Evolutionary conservation across 2,113 vertebrate genomes (phyloP), one percentile per base, ranked within the genome.

Genomic region (Bucco capensis): DNA sequence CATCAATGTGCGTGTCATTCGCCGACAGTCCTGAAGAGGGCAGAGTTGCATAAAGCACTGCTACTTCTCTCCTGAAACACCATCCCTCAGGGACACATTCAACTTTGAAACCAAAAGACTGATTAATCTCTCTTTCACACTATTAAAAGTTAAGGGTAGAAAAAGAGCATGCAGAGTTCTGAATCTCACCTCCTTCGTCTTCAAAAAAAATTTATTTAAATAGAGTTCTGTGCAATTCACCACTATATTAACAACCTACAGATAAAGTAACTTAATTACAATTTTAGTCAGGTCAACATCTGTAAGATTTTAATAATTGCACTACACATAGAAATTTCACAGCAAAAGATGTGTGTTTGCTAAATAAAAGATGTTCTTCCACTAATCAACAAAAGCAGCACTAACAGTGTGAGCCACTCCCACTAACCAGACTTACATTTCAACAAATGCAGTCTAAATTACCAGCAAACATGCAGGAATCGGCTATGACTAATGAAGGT

Each of bases 11-110:
- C 2, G 0, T 77, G 84, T 64, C 23, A 81, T 89, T 92, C 19
- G 3, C 47, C 25, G 21, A 47, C 46, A 81, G 8, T 40, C 92
- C 95, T 89, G 88, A 86, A 88, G 90, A 80, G 90, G 93, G 93
- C 49, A 65, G 0, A 23, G 61, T 79, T 93, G 92, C 73, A 81
- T 77, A 92, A 85, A 24, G 23, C 82, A 89, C 40, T 11, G 37
- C 5, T 57, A 3, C 38, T 60, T 51, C 62, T 40, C 28, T 69
- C 31, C 49, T 16, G 9, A 47, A 85, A 37, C 14, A 70, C 14
- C 0, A 4, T 27, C 12, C 15, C 46, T 57, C 5, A 7, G 56
- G 17, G 38, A 51, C 19, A 21, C 15, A 5, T 22, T 54, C 35
- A 83, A 54, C 42, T 73, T 54, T 6, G 58, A 87, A 75, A 27